Conservation (phyloP, 2,113 vertebrate genomes). For the Sinocyclocheilus rhinocerous region DNA sequence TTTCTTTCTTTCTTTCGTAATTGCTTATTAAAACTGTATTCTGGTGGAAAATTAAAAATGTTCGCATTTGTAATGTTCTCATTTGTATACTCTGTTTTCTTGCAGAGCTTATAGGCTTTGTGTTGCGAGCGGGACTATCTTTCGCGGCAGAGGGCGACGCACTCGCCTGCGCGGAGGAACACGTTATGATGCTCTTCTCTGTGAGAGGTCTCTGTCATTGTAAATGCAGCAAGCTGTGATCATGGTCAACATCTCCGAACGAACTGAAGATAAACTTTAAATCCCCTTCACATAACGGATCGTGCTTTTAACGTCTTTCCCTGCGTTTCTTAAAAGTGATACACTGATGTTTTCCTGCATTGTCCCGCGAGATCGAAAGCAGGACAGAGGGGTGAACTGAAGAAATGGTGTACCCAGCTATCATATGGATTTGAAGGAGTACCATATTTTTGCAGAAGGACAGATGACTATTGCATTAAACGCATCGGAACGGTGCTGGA, state of each 20-base stretch:
- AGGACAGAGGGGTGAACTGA: constrained; percentile 17
- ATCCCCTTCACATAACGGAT: background rate
- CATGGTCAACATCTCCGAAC: background rate
- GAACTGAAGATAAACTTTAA: background rate
- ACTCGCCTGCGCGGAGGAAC: constrained; percentile 42
- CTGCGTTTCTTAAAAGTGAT: background rate
- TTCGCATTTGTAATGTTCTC: no score
- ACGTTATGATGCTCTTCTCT: constrained; percentile 27
- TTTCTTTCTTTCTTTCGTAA: background rate
- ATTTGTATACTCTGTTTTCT: background rate
- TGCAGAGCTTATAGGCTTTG: background rate
- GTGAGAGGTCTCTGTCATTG: constrained; percentile 39
- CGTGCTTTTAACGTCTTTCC: background rate
- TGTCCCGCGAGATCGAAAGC: constrained; percentile 18
- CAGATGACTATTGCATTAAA: constrained; percentile 7
- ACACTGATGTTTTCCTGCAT: background rate
- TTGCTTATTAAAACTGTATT: background rate
- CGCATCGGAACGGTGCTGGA: background rate
- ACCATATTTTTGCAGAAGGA: background rate
- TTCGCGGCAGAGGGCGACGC: constrained; percentile 31
- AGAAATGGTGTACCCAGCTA: constrained; percentile 10
- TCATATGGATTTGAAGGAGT: background rate
- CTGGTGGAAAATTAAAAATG: background rate
- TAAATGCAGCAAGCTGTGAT: constrained; percentile 22
- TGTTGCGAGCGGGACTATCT: constrained; percentile 20